Conservation (phyloP, 2,888 invertebrate species). For the Mythimna impura region DNA sequence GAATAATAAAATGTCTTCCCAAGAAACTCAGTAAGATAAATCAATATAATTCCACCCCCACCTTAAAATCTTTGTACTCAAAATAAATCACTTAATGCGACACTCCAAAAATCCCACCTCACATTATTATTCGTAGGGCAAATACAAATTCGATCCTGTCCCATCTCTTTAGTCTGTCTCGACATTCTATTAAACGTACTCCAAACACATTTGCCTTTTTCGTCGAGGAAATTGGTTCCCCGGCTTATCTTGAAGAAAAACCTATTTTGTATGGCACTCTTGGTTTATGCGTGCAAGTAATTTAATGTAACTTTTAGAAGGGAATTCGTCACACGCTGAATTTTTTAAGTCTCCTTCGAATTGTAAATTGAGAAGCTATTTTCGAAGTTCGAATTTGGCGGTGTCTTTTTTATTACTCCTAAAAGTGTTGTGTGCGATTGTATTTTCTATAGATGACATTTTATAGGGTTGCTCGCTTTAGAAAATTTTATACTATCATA, state of each 20-base stretch:
- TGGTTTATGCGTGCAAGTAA: conserved; percentile 68
- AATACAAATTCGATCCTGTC: conserved; percentile 74
- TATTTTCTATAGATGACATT: conserved; percentile 21
- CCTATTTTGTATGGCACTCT: conserved; percentile 67
- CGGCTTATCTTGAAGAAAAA: conserved; percentile 75
- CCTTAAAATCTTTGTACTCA: conserved; percentile 44
- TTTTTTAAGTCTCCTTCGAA: conserved; percentile 51
- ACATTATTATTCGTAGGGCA: conserved; percentile 70
- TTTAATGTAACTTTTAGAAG: conserved; percentile 67
- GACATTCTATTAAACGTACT: conserved; percentile 78
- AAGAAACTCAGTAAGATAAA: conserved; percentile 32
- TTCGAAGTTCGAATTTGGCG: conserved; percentile 28
- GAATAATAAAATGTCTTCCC: conserved; percentile 15
- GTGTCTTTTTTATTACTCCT: conserved; percentile 38
- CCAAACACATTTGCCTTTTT: conserved; percentile 78
- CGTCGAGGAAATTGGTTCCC: conserved; percentile 77
- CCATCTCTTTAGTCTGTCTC: conserved; percentile 70
- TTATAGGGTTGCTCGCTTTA: conserved; percentile 23
- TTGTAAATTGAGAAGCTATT: conserved; percentile 44
- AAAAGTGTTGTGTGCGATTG: conserved; percentile 37
- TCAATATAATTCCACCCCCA: conserved; percentile 35
- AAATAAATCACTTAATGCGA: conserved; percentile 73
- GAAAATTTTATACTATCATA: conserved; percentile 27
- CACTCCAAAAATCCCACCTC: conserved; percentile 64
- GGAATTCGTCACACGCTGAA: conserved; percentile 55